Evolutionary conservation across 2,797 vertebrate genomes (phyloP), one percentile per base, ranked within the genome.

Genomic region (Rhadinocentrus ornatus): DNA sequence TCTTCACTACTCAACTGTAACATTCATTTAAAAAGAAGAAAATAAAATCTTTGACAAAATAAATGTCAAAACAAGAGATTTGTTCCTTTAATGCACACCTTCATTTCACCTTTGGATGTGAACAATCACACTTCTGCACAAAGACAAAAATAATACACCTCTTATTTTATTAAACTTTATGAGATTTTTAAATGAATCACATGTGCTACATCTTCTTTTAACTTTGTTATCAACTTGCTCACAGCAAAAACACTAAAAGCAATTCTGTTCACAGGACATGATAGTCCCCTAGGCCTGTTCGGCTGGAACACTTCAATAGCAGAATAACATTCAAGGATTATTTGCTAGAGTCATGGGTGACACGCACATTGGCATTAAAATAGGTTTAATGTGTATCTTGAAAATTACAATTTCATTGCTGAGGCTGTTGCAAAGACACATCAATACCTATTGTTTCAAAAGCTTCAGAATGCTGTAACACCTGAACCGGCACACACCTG

Each of bases 201-300:
- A 61, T 3, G 0, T 18, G 50, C 16, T 44, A 26, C 16, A 67
- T 73, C 58, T 61, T 69, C 27, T 64, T 77, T 76, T 63, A 64
- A 63, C 69, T 81, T 46, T 80, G 63, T 76, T 72, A 34, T 65
- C 48, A 68, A 63, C 58, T 65, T 55, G 72, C 72, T 85, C 29
- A 72, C 18, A 77, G 75, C 59, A 73, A 73, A 73, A 79, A 67
- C 62, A 76, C 71, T 67, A 61, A 81, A 72, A 75, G 67, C 41
- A 80, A 78, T 73, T 76, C 32, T 48, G 78, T 73, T 84, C 63
- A 76, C 37, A 48, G 12, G 62, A 71, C 62, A 74, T 79, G 76
- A 85, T 79, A 75, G 52, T 77, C 73, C 84, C 81, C 41, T 1
- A 62, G 81, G 89, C 69, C 44, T 82, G 68, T 72, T 73, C 78